Evolutionary conservation across 1,140 invertebrate genomes (phyloP).

Genomic region (Melitaea cinxia): DNA sequence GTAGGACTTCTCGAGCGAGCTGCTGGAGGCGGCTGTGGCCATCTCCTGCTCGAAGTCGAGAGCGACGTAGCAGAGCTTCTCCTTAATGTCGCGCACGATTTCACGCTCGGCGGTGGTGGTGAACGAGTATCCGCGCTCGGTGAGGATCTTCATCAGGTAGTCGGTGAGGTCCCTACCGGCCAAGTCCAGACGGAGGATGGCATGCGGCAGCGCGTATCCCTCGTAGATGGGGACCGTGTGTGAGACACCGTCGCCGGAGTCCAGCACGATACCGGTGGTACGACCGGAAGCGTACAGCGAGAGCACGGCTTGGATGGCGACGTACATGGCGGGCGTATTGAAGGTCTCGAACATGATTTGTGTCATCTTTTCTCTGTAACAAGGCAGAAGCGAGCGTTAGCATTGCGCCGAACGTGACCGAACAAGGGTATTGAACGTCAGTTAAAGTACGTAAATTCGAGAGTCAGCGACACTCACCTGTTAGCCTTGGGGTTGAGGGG

Average conservation of each 20-base stretch:
- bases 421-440: no score
- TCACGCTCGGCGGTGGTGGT: slow-evolving; percentile 93
- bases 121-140: slow-evolving; percentile 92
- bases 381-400: slow-evolving; percentile 35
- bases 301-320: slow-evolving; percentile 92
- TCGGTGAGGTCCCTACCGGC: slow-evolving; percentile 94
- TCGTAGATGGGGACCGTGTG: slow-evolving; percentile 96
- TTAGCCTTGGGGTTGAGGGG: slow-evolving; percentile 96
- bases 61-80: slow-evolving; percentile 95
- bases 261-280: slow-evolving; percentile 95
- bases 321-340: slow-evolving; percentile 94
- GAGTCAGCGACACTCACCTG: slow-evolving; percentile 60
- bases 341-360: slow-evolving; percentile 91
- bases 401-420: not conserved
- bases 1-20: slow-evolving; percentile 93
- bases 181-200: slow-evolving; percentile 93
- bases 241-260: slow-evolving; percentile 94
- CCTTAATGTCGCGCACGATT: slow-evolving; percentile 97
- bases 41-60: slow-evolving; percentile 98
- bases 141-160: slow-evolving; percentile 96
- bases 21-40: slow-evolving; percentile 93
- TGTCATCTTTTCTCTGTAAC: slow-evolving; percentile 87
- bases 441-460: no score
- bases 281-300: slow-evolving; percentile 94
- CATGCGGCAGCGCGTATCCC: slow-evolving; percentile 92